Evolutionary conservation across 1,140 invertebrate genomes (phyloP).

Genomic region (Alviniconcha marisindica): DNA sequence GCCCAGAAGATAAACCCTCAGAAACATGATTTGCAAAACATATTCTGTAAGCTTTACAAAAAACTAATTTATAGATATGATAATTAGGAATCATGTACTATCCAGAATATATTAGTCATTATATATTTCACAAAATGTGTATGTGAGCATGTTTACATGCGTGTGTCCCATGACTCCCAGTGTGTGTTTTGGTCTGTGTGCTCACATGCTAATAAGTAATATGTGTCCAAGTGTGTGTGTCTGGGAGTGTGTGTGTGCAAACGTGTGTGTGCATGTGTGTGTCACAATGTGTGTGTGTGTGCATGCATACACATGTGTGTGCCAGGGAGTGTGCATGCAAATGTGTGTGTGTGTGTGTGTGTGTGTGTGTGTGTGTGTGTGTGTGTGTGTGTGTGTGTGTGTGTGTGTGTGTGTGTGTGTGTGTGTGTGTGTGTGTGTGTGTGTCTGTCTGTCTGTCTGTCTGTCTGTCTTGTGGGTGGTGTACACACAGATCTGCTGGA

Average conservation of each 20-base stretch:
- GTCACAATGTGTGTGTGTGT: not conserved
- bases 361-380: conserved; percentile 3
- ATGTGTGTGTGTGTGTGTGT: not conserved
- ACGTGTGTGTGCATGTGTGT: conserved; percentile 1
- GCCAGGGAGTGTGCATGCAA: not conserved
- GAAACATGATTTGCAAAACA: no score
- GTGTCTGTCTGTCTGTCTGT: not conserved
- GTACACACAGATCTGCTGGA: no score
- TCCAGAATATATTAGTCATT: no score
- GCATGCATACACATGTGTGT: not conserved
- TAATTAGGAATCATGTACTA: no score
- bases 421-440: conserved; percentile 12
- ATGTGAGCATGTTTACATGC: not conserved
- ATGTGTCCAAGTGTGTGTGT: not conserved
- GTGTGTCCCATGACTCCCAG: not conserved
- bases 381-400: conserved; percentile 12
- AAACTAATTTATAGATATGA: no score
- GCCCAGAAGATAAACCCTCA: no score
- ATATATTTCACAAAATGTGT: no score
- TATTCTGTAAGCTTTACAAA: no score
- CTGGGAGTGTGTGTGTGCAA: not conserved
- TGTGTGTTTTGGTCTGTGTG: no score
- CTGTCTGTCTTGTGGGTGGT: no score
- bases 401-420: conserved; percentile 6
- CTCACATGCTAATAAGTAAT: no score